phyloP scores from a whole-genome alignment of 2,888 invertebrate genomes.

The Xylocampa areola region DNA sequence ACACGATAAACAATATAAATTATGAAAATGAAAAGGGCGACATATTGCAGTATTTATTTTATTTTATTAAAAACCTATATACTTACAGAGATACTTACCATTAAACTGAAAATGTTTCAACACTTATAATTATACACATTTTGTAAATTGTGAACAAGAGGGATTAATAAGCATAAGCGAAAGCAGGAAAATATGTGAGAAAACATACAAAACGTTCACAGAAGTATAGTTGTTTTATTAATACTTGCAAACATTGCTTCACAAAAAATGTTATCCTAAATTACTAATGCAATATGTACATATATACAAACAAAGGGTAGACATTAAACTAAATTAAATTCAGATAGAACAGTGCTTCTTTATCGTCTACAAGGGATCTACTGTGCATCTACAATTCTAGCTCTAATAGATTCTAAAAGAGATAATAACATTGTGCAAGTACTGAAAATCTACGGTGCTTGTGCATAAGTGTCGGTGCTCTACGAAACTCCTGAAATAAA shows the following conservation, averaged over 20 bases:
- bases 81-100: slow-evolving; percentile 55
- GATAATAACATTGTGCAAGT: slow-evolving; percentile 40
- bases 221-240: slow-evolving; percentile 42
- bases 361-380: too few species aligned
- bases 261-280: slow-evolving; percentile 49
- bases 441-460: slow-evolving; percentile 62
- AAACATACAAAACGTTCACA: slow-evolving; percentile 57
- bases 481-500: slow-evolving; percentile 54
- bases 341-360: slow-evolving; percentile 20
- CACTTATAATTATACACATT: slow-evolving; percentile 25
- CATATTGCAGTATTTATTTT: too few species aligned
- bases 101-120: slow-evolving; percentile 39
- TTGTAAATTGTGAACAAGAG: slow-evolving; percentile 25
- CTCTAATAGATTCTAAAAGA: slow-evolving; percentile 29
- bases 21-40: too few species aligned
- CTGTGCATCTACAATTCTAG: slow-evolving; percentile 40
- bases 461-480: slow-evolving; percentile 68
- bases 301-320: slow-evolving; percentile 32
- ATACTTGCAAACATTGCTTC: slow-evolving; percentile 64
- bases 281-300: slow-evolving; percentile 47
- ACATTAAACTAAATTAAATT: slow-evolving; percentile 8
- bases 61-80: neutral
- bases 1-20: too few species aligned
- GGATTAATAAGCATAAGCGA: slow-evolving; percentile 72
- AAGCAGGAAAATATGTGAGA: slow-evolving; percentile 78